Evolutionary conservation across 2,113 vertebrate species (phyloP).

Genomic region (Bettongia penicillata): DNA sequence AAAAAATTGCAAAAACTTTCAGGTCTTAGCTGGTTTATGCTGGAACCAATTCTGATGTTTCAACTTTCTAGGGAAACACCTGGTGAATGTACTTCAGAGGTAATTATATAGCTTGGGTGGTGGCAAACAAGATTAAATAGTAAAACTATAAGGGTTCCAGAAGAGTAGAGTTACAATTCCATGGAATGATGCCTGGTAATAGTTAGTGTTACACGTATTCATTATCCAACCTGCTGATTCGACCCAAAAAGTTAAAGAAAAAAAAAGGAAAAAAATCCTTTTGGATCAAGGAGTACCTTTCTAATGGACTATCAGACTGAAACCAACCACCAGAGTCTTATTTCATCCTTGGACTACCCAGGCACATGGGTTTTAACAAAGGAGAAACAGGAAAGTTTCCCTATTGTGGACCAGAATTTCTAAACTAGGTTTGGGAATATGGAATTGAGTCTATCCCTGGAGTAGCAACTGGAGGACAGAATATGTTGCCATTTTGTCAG

Average conservation of each 20-base stretch:
- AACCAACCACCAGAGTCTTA: background rate
- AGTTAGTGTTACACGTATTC: background rate
- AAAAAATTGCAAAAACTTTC: slow-evolving; percentile 2
- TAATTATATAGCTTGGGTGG: slow-evolving; percentile 21
- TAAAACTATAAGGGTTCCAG: slow-evolving; percentile 54
- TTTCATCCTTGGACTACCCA: background rate
- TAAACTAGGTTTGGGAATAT: background rate
- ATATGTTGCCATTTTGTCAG: background rate
- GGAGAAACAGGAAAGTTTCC: background rate
- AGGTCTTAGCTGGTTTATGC: slow-evolving; percentile 31
- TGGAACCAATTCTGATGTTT: slow-evolving; percentile 26
- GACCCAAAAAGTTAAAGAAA: background rate
- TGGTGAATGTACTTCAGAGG: slow-evolving; percentile 18
- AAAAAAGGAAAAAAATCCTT: background rate
- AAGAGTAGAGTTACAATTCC: slow-evolving; percentile 10
- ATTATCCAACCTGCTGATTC: background rate
- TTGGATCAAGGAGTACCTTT: background rate
- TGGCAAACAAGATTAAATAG: background rate
- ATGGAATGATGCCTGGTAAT: slow-evolving; percentile 20
- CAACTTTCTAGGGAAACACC: slow-evolving; percentile 48
- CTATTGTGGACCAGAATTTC: background rate
- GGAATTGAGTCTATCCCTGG: background rate
- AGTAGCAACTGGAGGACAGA: background rate
- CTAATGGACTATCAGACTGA: background rate
- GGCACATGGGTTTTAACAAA: too few relatives aligned